These are phyloP conservation scores for Meriones unguiculatus DNA, from an alignment of 2,113 vertebrate genomes.

Conservation along the genomic window DNA sequence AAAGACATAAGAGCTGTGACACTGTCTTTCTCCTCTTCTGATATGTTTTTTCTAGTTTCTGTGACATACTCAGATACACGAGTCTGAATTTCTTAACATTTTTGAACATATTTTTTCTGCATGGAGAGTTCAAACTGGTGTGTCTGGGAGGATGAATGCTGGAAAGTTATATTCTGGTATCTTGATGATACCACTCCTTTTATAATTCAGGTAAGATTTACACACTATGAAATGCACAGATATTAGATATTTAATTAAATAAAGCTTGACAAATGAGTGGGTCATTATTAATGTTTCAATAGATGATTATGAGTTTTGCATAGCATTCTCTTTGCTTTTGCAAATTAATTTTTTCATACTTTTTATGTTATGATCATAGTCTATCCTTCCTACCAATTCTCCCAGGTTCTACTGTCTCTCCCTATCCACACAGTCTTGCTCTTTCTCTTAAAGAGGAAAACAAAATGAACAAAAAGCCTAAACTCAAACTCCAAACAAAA, in stretches of 20 bases:
- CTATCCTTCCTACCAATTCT: background rate
- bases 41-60: background rate
- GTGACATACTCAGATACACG: background rate
- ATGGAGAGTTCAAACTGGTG: background rate
- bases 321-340: background rate
- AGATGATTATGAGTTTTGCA: background rate
- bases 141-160: background rate
- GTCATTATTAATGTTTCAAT: background rate
- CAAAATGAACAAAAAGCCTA: background rate
- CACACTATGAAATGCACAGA: background rate
- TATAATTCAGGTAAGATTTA: background rate
- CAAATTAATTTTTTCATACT: background rate
- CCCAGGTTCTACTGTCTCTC: background rate
- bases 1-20: background rate
- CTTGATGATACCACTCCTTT: background rate
- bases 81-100: background rate
- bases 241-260: background rate
- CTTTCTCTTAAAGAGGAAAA: background rate
- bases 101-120: background rate
- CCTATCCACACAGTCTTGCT: background rate
- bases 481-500: no score
- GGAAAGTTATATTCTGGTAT: background rate
- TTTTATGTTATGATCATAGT: background rate
- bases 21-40: background rate
- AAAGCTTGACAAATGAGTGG: background rate